phyloP scores from a whole-genome alignment of 2,113 vertebrate species.

The Onychostoma macrolepis region DNA sequence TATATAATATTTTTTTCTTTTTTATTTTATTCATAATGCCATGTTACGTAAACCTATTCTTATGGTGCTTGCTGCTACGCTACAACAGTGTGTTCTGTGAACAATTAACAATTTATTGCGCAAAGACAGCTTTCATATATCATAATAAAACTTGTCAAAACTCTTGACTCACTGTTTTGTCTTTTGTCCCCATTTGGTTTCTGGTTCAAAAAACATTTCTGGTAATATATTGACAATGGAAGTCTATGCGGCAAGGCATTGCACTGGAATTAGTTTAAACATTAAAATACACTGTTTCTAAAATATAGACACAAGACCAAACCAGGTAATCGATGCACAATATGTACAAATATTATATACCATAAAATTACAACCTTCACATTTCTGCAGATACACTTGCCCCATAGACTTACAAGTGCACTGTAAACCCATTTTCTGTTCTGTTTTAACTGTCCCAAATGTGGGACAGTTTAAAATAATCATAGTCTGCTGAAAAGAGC shows the following conservation, averaged over 20 bases:
- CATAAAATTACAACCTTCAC: background rate
- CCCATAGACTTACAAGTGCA: background rate
- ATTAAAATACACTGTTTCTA: background rate
- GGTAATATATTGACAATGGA: too few species aligned
- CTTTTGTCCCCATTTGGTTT: background rate
- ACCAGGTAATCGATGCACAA: too few species aligned
- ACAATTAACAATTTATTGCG: slow-evolving; percentile 36
- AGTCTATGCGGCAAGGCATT: too few species aligned
- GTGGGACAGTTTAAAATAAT: background rate
- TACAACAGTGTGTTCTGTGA: slow-evolving; percentile 39
- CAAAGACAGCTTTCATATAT: slow-evolving; percentile 13
- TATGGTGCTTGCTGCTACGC: slow-evolving; percentile 45
- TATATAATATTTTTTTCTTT: slow-evolving; percentile 12
- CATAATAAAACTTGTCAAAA: slow-evolving; percentile 25
- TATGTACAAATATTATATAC: too few species aligned
- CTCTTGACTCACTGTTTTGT: background rate
- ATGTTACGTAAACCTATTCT: background rate
- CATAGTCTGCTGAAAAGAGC: background rate
- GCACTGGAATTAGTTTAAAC: too few species aligned
- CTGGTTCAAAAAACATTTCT: too few species aligned
- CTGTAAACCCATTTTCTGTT: background rate
- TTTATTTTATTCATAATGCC: slow-evolving; percentile 24
- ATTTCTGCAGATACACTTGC: background rate
- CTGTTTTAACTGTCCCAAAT: background rate
- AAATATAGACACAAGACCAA: background rate